phyloP scores from a whole-genome alignment of 2,113 vertebrate genomes.

The Rhombomys opimus region DNA sequence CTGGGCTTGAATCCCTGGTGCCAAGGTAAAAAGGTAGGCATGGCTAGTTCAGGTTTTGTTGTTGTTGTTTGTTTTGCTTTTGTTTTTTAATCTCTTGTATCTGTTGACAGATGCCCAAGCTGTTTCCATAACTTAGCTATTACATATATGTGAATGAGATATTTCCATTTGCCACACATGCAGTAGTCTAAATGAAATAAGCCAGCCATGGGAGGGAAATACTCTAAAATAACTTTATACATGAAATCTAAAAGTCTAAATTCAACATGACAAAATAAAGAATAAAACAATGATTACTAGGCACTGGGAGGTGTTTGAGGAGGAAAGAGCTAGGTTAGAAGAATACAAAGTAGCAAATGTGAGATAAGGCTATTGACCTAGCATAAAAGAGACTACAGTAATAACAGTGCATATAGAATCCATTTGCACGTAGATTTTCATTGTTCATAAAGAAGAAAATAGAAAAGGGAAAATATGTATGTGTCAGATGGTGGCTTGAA shows the following conservation, averaged over 20 bases:
- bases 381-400: accelerated
- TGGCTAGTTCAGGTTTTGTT: neutral
- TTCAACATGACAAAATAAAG: neutral
- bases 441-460: neutral
- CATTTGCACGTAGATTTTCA: neutral
- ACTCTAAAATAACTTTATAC: neutral
- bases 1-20: neutral
- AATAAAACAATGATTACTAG: neutral
- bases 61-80: no score
- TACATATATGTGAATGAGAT: neutral
- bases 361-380: neutral
- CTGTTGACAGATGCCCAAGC: neutral
- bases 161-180: neutral
- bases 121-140: no score
- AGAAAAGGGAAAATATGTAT: neutral
- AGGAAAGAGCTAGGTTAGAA: neutral
- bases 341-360: neutral
- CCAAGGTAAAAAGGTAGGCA: neutral
- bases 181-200: neutral
- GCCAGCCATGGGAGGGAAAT: neutral
- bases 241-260: neutral
- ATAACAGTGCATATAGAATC: neutral
- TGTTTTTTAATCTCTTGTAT: neutral
- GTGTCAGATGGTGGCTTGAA: neutral
- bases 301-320: neutral